Conservation (phyloP, 2,797 vertebrate species). For the Aulostomus chinensis region DNA sequence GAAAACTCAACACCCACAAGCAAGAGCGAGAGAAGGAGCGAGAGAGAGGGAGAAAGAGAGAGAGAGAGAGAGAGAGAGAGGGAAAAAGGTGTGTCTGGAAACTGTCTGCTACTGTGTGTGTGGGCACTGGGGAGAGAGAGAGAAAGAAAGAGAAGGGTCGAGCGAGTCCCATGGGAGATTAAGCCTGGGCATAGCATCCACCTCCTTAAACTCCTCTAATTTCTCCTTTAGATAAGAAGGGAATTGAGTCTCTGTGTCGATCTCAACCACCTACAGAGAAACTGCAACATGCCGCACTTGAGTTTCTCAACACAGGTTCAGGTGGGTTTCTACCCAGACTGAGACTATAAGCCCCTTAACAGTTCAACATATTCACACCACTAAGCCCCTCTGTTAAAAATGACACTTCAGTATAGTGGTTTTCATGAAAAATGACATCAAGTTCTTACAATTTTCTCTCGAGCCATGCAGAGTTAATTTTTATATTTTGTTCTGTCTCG, state of each 20-base stretch:
- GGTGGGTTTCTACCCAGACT: conserved; percentile 37
- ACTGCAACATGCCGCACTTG: conserved; percentile 46
- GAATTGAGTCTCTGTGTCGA: conserved; percentile 71
- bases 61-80: conserved; percentile 42
- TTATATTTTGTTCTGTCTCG: too few relatives aligned
- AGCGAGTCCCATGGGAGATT: conserved; percentile 62
- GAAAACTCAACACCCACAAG: conserved; percentile 65
- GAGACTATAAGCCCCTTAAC: conserved; percentile 50
- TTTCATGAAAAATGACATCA: too few relatives aligned
- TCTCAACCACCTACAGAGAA: conserved; percentile 62
- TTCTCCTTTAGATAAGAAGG: conserved; percentile 67
- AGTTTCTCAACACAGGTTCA: conserved; percentile 50
- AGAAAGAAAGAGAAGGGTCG: conserved; percentile 17
- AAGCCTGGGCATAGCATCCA: conserved; percentile 60
- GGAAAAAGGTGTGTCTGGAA: conserved; percentile 57
- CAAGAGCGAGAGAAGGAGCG: conserved; percentile 18
- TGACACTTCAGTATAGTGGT: too few relatives aligned
- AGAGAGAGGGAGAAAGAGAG: conserved; percentile 59
- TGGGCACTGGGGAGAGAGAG: conserved; percentile 25
- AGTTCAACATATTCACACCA: too few relatives aligned
- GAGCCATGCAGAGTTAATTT: too few relatives aligned
- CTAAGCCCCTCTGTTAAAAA: too few relatives aligned
- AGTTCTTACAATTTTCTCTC: too few relatives aligned
- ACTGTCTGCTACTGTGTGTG: conserved; percentile 43
- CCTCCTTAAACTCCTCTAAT: conserved; percentile 38